Conservation (phyloP, 2,113 vertebrate genomes). For the Colistium nudipinnis region DNA sequence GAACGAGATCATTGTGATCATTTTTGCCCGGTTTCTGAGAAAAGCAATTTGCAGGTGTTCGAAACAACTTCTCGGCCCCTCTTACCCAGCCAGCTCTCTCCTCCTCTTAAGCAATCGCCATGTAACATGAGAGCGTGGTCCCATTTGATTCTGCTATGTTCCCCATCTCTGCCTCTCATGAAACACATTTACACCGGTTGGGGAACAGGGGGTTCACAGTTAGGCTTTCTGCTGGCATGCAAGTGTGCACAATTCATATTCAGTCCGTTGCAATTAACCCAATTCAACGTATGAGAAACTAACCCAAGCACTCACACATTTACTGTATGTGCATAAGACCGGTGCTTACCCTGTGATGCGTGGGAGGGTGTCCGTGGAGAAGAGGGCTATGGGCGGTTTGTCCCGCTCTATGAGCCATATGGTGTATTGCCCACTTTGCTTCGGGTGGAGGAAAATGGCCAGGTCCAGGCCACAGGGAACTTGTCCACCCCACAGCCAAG, state of each 20-base stretch:
- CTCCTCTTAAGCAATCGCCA: background rate
- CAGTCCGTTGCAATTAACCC: background rate
- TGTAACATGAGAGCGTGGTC: slow-evolving; percentile 1
- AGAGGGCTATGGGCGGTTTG: slow-evolving; percentile 73
- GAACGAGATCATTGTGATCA: slow-evolving; percentile 23
- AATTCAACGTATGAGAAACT: background rate
- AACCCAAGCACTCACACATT: background rate
- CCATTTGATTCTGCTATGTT: slow-evolving; percentile 1
- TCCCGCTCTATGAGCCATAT: slow-evolving; percentile 84
- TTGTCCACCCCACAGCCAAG: slow-evolving; percentile 88
- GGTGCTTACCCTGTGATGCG: slow-evolving; percentile 80
- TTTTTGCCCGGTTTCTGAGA: slow-evolving; percentile 1
- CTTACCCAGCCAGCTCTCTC: background rate
- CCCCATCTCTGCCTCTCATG: slow-evolving; percentile 2
- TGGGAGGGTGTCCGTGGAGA: slow-evolving; percentile 77
- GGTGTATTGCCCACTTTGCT: slow-evolving; percentile 86
- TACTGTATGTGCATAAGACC: background rate
- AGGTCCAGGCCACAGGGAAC: slow-evolving; percentile 88
- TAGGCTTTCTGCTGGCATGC: background rate
- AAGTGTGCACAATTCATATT: background rate
- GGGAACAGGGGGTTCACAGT: background rate
- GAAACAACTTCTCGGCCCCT: background rate
- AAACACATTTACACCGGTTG: slow-evolving; percentile 8
- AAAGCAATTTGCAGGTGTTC: slow-evolving; percentile 18
- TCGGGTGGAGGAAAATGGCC: slow-evolving; percentile 88